Evolutionary conservation across 2,113 vertebrate genomes (phyloP).

Genomic region (Hippocampus abdominalis): DNA sequence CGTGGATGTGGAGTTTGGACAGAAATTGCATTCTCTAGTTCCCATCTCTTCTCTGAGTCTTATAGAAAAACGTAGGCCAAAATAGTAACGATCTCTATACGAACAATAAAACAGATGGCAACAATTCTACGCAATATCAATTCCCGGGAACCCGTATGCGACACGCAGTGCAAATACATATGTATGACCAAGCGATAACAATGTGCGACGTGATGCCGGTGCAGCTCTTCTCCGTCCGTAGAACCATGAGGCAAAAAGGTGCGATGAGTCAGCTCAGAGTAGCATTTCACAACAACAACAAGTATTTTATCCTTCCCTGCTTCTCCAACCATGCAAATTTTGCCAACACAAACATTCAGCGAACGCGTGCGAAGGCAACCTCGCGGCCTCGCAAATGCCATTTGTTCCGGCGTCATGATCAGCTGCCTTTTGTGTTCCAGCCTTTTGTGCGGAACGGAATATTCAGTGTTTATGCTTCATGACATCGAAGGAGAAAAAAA

Average conservation of each 20-base stretch:
- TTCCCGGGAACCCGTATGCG: not conserved
- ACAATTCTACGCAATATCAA: not conserved
- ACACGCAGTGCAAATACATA: slow-evolving; percentile 10
- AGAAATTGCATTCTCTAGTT: too few relatives aligned
- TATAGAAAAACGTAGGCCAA: not conserved
- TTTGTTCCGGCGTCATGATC: slow-evolving; percentile 22
- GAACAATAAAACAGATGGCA: not conserved
- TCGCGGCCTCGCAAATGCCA: slow-evolving; percentile 10
- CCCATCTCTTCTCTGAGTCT: not conserved
- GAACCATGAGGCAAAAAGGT: slow-evolving; percentile 27
- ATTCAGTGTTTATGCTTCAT: not conserved
- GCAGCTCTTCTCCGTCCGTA: slow-evolving; percentile 7
- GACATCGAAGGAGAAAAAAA: slow-evolving; percentile 1
- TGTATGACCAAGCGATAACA: slow-evolving; percentile 6
- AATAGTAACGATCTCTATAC: not conserved
- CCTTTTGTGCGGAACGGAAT: slow-evolving; percentile 14
- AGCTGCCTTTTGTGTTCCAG: not conserved
- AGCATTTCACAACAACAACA: not conserved
- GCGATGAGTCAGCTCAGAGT: slow-evolving; percentile 30
- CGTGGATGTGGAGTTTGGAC: too few relatives aligned
- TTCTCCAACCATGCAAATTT: slow-evolving; percentile 14
- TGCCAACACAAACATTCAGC: slow-evolving; percentile 18
- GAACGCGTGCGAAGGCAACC: slow-evolving; percentile 24
- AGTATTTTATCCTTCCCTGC: not conserved
- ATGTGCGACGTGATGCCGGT: not conserved